These are phyloP conservation scores for Heliconius aoede DNA, from an alignment of 2,888 invertebrate species.

Conservation along the genomic window DNA sequence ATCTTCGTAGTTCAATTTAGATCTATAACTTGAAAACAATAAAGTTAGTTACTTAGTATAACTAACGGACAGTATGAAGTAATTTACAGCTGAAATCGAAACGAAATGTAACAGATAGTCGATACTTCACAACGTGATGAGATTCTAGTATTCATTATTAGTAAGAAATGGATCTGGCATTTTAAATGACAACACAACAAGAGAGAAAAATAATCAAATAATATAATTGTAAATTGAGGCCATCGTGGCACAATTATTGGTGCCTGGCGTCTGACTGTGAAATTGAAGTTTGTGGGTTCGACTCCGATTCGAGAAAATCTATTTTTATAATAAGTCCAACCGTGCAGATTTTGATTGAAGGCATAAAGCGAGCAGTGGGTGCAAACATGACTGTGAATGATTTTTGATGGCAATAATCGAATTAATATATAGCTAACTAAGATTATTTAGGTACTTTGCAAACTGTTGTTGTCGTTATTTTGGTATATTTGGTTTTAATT, in stretches of 20 bases:
- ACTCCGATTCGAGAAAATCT: not conserved
- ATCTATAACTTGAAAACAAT: constrained; percentile 1
- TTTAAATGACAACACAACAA: not conserved
- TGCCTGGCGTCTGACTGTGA: no score
- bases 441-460: no score
- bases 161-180: constrained; percentile 28
- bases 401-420: no score
- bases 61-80: constrained; percentile 33
- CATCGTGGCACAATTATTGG: not conserved
- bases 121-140: constrained; percentile 46
- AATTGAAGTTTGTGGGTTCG: not conserved
- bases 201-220: no score
- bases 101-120: constrained; percentile 47
- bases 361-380: no score
- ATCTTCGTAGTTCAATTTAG: not conserved
- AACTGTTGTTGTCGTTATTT: no score
- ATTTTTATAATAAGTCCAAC: not conserved
- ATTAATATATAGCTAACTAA: no score
- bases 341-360: no score
- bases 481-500: no score
- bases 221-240: not conserved
- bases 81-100: constrained; percentile 49
- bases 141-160: constrained; percentile 36
- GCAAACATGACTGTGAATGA: no score
- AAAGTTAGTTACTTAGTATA: constrained; percentile 17